These are phyloP conservation scores for Maconellicoccus hirsutus DNA, from an alignment of 1,140 invertebrate species.

Conservation along the genomic window DNA sequence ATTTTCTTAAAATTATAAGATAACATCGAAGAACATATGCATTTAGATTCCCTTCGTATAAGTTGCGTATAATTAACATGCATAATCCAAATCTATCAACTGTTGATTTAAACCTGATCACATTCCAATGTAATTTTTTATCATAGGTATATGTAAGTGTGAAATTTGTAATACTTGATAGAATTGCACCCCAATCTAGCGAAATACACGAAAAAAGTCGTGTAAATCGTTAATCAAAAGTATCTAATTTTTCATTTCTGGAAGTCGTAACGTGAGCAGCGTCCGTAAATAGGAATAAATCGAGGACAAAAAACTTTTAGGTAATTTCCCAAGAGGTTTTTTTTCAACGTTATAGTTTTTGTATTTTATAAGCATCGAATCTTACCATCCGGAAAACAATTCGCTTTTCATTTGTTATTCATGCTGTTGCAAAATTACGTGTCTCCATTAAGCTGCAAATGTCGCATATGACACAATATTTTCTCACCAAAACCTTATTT, in stretches of 20 bases:
- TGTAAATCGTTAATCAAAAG: neutral
- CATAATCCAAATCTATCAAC: no score
- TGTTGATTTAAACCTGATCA: no score
- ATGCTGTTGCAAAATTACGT: neutral
- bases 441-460: neutral
- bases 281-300: neutral
- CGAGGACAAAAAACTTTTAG: constrained; percentile 8
- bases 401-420: neutral
- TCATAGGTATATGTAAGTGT: neutral
- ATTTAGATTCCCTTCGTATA: no score
- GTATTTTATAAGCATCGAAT: constrained; percentile 9
- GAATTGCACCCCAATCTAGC: neutral
- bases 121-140: neutral
- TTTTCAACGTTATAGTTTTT: neutral
- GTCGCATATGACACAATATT: no score
- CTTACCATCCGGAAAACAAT: constrained; percentile 7
- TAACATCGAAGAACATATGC: no score
- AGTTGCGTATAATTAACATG: no score
- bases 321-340: constrained; percentile 8
- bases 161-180: neutral
- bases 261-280: neutral
- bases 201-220: neutral
- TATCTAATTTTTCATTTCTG: constrained; percentile 6
- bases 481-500: no score
- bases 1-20: no score